Percentiles rank a stretch among this genome's conserved stretches.
phyloP scores from a whole-genome alignment of 2,888 invertebrate genomes.

The Metalampra italica region DNA sequence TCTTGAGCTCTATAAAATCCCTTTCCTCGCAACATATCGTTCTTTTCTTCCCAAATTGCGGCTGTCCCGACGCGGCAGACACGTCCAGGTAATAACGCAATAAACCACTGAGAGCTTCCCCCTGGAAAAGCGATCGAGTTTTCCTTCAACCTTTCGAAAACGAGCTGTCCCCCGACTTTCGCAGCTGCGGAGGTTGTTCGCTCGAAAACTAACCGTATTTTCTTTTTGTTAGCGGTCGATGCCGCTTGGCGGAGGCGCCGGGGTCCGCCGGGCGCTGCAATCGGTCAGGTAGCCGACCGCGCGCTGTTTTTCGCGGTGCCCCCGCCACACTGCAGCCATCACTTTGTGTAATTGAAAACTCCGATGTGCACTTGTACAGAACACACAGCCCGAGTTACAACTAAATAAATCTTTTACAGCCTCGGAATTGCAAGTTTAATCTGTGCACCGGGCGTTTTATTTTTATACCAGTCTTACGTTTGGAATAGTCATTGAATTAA shows the following conservation, averaged over 20 bases:
- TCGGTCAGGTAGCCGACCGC: conserved; percentile 63
- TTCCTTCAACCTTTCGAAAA: conserved; percentile 73
- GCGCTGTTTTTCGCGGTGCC: conserved; percentile 60
- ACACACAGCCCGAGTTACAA: conserved; percentile 40
- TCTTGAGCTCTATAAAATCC: conserved; percentile 67
- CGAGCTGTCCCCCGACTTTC: conserved; percentile 64
- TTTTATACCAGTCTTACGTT: background rate
- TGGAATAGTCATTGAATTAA: too few species aligned
- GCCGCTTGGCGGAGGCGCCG: conserved; percentile 25
- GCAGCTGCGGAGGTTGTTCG: conserved; percentile 29
- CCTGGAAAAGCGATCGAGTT: conserved; percentile 77
- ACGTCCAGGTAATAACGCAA: conserved; percentile 79
- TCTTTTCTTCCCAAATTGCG: conserved; percentile 73
- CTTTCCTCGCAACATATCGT: conserved; percentile 72
- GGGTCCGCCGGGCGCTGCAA: conserved; percentile 44
- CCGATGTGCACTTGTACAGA: conserved; percentile 70
- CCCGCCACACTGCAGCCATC: conserved; percentile 60
- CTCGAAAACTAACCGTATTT: conserved; percentile 56
- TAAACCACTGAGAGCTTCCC: conserved; percentile 77
- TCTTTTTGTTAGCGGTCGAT: conserved; percentile 44
- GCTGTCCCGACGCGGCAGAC: conserved; percentile 70
- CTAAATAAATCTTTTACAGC: conserved; percentile 55
- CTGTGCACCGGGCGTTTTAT: conserved; percentile 1
- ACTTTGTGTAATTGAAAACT: conserved; percentile 77
- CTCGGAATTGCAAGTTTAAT: conserved; percentile 21